Base-by-base conservation (phyloP, 2,797 vertebrate species). In the Gallirallus australis region DNA sequence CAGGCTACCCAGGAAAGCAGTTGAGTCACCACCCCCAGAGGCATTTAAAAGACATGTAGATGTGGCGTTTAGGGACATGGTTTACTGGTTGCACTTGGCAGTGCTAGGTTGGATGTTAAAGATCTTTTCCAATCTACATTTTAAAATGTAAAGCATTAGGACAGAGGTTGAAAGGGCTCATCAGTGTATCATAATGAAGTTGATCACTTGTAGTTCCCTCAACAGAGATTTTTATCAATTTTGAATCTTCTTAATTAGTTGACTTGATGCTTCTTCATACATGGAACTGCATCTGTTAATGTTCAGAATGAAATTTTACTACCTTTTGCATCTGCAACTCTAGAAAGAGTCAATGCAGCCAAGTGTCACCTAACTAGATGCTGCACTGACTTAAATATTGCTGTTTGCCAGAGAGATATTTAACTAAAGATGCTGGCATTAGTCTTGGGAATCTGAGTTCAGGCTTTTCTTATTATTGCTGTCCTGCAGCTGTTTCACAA, bases 401-500 rank as follows among this genome's bases (percentile, higher is more conserved):
- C 24, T 76, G 10, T 84, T 92, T 76, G 40, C n/a, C 81, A 15
- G 56, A 90, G 27, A 79, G 59, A 19, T n/a, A 56, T 28, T 39
- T 24, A 93, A 81, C 28, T 52, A 37, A 80, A 84, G 54, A 24
- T 16, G 12, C 52, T 86, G 70, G 31, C 13, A 8, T 52, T 56
- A 57, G 7, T 89, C 60, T 45, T 37, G 25, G 47, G 25, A 87
- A 56, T 84, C 52, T 27, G 52, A 35, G 35, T 82, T 71, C 31
- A 50, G 47, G 14, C 18, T 84, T 76, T 24, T 54, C 11, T 37
- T 88, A 28, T 73, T 93, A 61, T 30, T 82, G 35, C 28, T 88
- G 52, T 76, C 45, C 31, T 83, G 23, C 86, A 81, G 39, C 75
- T 85, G 20, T 94, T 94, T 88, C 84, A 82, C 76, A 87, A 71